These are phyloP conservation scores for Solea solea DNA, from an alignment of 2,113 vertebrate species.

Conservation along the genomic window DNA sequence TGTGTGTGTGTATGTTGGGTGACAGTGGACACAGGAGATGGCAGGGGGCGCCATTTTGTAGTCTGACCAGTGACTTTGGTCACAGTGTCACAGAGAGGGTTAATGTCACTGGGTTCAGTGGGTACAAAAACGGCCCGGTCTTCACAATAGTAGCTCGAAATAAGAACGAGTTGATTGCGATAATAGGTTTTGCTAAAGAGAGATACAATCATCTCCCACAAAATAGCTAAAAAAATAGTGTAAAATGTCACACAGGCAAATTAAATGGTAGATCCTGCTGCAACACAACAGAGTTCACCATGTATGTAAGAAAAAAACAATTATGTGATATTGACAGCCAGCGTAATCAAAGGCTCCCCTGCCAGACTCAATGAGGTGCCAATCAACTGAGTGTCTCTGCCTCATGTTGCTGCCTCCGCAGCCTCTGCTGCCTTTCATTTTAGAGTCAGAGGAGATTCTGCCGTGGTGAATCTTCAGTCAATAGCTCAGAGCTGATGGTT, in stretches of 20 bases:
- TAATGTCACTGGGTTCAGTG: neutral
- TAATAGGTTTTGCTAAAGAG: neutral
- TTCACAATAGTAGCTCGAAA: neutral
- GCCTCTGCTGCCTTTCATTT: conserved; percentile 78
- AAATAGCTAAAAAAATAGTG: conserved; percentile 10
- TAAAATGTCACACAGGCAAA: conserved; percentile 6
- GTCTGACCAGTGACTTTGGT: neutral
- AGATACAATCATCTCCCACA: neutral
- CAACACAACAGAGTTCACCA: conserved; percentile 45
- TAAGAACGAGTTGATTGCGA: neutral
- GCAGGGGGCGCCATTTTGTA: too few species aligned
- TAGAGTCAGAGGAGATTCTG: conserved; percentile 73
- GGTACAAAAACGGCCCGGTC: neutral
- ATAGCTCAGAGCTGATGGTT: conserved; percentile 79
- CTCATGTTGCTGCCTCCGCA: conserved; percentile 39
- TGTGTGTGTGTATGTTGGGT: too few species aligned
- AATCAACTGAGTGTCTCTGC: conserved; percentile 81
- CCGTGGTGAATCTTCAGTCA: conserved; percentile 78
- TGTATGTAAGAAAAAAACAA: conserved; percentile 77
- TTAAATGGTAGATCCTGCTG: conserved; percentile 7
- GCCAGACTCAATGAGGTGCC: conserved; percentile 81
- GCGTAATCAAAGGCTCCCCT: conserved; percentile 81
- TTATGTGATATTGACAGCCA: conserved; percentile 78
- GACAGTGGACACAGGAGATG: too few species aligned
- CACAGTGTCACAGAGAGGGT: conserved; percentile 1